Percentiles rank a stretch among this genome's conserved stretches.
Evolutionary conservation across 1,140 invertebrate species (phyloP).

Genomic region (Oncopodura yosiiana): DNA sequence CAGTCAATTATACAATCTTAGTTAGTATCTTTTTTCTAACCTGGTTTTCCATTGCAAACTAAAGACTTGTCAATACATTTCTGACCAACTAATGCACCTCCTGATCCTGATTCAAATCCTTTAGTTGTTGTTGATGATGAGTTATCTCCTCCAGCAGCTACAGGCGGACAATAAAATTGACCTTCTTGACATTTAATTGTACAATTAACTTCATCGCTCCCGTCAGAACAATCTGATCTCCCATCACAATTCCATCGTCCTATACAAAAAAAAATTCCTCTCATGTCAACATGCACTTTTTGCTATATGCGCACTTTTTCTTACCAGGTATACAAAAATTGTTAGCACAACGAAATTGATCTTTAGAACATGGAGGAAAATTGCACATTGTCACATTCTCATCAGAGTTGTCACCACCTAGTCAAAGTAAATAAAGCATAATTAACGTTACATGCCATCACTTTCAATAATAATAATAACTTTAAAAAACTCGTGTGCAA

Average conservation of each 20-base stretch:
- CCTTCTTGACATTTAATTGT: slow-evolving; percentile 64
- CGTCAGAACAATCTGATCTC: slow-evolving; percentile 67
- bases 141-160: background rate
- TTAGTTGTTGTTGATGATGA: background rate
- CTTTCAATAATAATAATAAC: background rate
- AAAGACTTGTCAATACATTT: slow-evolving; percentile 79
- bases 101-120: slow-evolving; percentile 60
- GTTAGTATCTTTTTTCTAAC: slow-evolving; percentile 83
- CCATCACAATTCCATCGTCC: slow-evolving; percentile 64
- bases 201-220: slow-evolving; percentile 81
- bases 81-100: slow-evolving; percentile 54
- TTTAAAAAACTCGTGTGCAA: background rate
- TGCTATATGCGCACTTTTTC: slow-evolving; percentile 42
- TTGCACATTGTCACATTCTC: slow-evolving; percentile 26
- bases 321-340: slow-evolving; percentile 76
- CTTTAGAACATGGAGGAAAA: slow-evolving; percentile 72
- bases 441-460: background rate
- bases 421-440: background rate
- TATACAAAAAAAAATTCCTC: slow-evolving; percentile 4
- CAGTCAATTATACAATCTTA: too few relatives aligned
- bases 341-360: slow-evolving; percentile 87
- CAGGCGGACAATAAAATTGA: slow-evolving; percentile 26
- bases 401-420: slow-evolving; percentile 22
- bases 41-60: slow-evolving; percentile 77
- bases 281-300: slow-evolving; percentile 9